Conservation (phyloP, 2,113 vertebrate species). For the Corydoras sp. region DNA sequence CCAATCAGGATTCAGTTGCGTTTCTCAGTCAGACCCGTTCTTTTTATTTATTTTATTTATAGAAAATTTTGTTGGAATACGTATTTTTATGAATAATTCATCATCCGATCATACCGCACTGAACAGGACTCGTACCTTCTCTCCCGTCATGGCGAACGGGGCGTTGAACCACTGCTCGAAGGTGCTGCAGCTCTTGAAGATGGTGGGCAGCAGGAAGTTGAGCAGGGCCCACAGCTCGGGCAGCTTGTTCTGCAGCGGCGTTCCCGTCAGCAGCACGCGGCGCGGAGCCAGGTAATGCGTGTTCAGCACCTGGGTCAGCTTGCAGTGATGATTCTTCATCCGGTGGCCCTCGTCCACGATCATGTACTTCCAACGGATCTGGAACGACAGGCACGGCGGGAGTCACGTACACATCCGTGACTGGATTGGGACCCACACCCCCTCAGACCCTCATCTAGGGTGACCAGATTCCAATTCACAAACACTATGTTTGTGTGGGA, state of each 20-base stretch:
- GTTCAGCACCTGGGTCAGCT: slow-evolving; percentile 93
- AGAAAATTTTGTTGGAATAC: too few relatives aligned
- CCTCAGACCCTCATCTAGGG: too few relatives aligned
- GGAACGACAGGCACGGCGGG: background rate
- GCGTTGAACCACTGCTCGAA: slow-evolving; percentile 99
- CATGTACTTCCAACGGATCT: slow-evolving; percentile 99
- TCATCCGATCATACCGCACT: background rate
- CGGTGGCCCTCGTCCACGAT: slow-evolving; percentile 95
- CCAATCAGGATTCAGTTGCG: too few relatives aligned
- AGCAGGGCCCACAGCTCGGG: slow-evolving; percentile 96
- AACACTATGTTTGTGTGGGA: too few relatives aligned
- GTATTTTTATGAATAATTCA: background rate
- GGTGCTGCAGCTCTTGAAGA: slow-evolving; percentile 98
- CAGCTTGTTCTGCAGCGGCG: slow-evolving; percentile 93
- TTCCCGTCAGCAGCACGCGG: slow-evolving; percentile 87
- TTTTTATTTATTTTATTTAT: too few relatives aligned
- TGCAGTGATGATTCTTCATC: slow-evolving; percentile 99
- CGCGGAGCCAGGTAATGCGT: slow-evolving; percentile 92
- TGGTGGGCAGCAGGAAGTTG: slow-evolving; percentile 95
- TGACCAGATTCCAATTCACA: too few relatives aligned
- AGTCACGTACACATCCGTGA: too few relatives aligned
- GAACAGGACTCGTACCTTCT: slow-evolving; percentile 71
- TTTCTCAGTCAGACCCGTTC: too few relatives aligned
- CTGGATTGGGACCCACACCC: too few relatives aligned
- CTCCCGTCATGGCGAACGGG: slow-evolving; percentile 94